Conservation (phyloP, 2,888 invertebrate species). For the Anarsia innoxiella region DNA sequence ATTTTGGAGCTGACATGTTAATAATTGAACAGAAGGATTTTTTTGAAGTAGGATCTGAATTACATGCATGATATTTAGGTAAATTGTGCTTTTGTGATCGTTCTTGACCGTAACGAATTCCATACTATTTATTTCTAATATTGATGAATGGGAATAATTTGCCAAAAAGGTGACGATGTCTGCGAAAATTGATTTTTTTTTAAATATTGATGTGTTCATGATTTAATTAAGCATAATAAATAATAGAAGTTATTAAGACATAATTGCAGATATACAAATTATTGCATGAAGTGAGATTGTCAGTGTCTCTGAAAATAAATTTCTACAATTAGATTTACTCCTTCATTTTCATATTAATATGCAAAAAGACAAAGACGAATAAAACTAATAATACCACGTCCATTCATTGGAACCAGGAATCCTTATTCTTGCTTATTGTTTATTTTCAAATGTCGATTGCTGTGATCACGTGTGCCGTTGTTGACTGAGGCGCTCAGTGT, state of each 20-base stretch:
- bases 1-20: not conserved
- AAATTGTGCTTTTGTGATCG: not conserved
- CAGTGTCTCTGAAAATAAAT: not conserved
- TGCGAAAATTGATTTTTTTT: too few species aligned
- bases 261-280: too few species aligned
- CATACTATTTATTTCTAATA: not conserved
- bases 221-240: too few species aligned
- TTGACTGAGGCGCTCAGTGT: conserved; percentile 57
- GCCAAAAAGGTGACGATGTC: too few species aligned
- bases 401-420: conserved; percentile 50
- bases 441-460: conserved; percentile 64
- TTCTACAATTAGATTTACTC: not conserved
- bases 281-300: too few species aligned
- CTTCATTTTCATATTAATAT: conserved; percentile 16
- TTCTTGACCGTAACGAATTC: not conserved
- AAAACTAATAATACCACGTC: conserved; percentile 23
- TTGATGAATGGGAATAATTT: too few species aligned
- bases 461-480: conserved; percentile 46
- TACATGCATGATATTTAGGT: too few species aligned
- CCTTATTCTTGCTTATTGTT: conserved; percentile 48
- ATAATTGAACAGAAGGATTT: too few species aligned
- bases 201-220: too few species aligned
- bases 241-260: too few species aligned
- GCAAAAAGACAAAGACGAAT: too few species aligned
- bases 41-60: too few species aligned